These are phyloP conservation scores for Tragelaphus imberbis DNA, from an alignment of 2,113 vertebrate species.

Conservation along the genomic window DNA sequence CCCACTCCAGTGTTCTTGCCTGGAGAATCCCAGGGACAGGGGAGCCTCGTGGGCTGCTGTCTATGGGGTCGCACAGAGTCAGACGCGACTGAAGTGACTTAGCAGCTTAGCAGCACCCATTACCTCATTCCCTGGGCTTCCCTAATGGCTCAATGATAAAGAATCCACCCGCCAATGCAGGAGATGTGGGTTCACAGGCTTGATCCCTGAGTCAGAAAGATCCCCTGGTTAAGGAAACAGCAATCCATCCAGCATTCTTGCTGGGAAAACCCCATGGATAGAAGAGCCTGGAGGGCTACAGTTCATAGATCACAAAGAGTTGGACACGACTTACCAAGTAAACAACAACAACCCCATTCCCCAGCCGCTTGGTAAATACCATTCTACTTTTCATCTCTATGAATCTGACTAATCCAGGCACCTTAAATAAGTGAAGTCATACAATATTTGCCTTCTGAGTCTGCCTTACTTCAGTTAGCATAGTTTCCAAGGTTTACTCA, in stretches of 20 bases:
- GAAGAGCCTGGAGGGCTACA: background rate
- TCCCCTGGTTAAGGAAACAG: background rate
- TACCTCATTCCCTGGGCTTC: background rate
- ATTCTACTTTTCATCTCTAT: background rate
- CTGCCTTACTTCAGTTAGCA: background rate
- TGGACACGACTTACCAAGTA: background rate
- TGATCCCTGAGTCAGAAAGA: background rate
- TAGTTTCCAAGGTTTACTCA: background rate
- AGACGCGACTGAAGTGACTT: no score
- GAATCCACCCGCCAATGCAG: background rate
- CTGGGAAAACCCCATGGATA: background rate
- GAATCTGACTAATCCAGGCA: background rate
- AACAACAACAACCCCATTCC: background rate
- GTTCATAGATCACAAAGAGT: background rate
- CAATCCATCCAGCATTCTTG: background rate
- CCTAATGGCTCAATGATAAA: background rate
- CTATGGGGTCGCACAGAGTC: no score
- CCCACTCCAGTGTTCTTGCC: no score
- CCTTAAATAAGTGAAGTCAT: background rate
- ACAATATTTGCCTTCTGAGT: background rate
- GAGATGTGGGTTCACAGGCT: background rate
- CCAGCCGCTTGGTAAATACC: background rate
- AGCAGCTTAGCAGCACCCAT: background rate
- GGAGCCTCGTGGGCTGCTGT: no score
- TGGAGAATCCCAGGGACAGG: no score